Conservation (phyloP, 2,888 invertebrate species). For the Callinectes sapidus region DNA sequence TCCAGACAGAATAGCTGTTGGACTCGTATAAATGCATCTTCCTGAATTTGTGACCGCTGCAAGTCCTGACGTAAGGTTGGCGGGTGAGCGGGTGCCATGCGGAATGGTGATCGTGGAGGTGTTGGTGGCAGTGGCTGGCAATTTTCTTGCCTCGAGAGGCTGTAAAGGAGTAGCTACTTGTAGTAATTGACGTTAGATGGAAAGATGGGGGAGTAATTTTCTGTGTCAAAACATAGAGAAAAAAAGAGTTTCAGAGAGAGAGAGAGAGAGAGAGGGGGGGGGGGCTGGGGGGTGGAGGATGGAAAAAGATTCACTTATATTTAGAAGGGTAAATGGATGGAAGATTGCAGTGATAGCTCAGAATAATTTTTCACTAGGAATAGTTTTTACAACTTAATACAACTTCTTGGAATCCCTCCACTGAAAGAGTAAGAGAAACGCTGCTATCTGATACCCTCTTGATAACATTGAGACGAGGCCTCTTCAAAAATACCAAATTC, state of each 20-base stretch:
- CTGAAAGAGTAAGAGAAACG: not conserved
- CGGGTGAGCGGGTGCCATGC: not conserved
- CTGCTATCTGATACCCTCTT: not conserved
- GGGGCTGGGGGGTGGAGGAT: not conserved
- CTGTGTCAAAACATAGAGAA: not conserved
- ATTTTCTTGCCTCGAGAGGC: not conserved
- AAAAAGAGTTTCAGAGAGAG: constrained; percentile 11
- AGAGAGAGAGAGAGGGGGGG: not conserved
- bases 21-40: constrained; percentile 20
- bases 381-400: not conserved
- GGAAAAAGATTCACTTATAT: not conserved
- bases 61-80: constrained; percentile 28
- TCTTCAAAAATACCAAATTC: not conserved
- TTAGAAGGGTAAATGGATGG: not conserved
- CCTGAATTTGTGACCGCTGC: not conserved
- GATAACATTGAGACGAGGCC: not conserved
- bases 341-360: not conserved
- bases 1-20: constrained; percentile 12
- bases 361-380: not conserved
- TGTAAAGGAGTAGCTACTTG: not conserved
- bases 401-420: not conserved
- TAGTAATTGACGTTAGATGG: not conserved
- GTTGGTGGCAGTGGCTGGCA: not conserved
- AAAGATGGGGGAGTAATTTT: not conserved
- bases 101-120: not conserved